Conservation (phyloP, 2,797 vertebrate genomes). For the Liasis olivaceus region DNA sequence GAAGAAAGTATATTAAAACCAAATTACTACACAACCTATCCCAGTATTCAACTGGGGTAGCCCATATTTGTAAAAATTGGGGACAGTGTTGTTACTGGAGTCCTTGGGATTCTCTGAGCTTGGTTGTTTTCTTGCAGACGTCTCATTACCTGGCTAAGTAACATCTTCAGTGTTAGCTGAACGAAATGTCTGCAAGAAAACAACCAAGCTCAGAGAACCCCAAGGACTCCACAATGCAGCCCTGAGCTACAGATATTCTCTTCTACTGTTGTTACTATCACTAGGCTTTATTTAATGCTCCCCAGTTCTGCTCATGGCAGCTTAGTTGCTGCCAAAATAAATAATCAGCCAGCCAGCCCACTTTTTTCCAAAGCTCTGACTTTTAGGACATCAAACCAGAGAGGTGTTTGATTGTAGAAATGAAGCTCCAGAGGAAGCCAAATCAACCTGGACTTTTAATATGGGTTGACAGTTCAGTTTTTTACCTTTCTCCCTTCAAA, state of each 20-base stretch:
- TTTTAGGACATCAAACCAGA: conserved; percentile 79
- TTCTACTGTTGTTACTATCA: conserved; percentile 43
- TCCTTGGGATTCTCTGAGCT: no score
- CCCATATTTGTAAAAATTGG: conserved; percentile 68
- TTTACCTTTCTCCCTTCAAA: conserved; percentile 68
- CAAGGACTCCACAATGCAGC: no score
- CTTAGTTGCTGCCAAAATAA: conserved; percentile 74
- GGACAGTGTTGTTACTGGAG: conserved; percentile 42
- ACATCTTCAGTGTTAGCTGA: no score
- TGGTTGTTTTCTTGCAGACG: no score
- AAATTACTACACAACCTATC: not conserved
- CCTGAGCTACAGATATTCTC: no score
- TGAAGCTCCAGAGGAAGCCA: conserved; percentile 76
- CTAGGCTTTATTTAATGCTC: conserved; percentile 54
- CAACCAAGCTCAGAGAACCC: no score
- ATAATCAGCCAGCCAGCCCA: conserved; percentile 69
- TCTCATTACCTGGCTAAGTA: no score
- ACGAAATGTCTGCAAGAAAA: no score
- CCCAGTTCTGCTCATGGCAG: conserved; percentile 67
- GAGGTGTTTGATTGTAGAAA: conserved; percentile 80
- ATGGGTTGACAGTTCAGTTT: conserved; percentile 61
- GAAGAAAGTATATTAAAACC: conserved; percentile 58
- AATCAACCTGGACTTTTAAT: conserved; percentile 73
- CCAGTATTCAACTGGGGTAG: conserved; percentile 44
- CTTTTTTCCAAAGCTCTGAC: conserved; percentile 75